Conservation (phyloP, 2,797 vertebrate species). For the Urophycis tenuis region DNA sequence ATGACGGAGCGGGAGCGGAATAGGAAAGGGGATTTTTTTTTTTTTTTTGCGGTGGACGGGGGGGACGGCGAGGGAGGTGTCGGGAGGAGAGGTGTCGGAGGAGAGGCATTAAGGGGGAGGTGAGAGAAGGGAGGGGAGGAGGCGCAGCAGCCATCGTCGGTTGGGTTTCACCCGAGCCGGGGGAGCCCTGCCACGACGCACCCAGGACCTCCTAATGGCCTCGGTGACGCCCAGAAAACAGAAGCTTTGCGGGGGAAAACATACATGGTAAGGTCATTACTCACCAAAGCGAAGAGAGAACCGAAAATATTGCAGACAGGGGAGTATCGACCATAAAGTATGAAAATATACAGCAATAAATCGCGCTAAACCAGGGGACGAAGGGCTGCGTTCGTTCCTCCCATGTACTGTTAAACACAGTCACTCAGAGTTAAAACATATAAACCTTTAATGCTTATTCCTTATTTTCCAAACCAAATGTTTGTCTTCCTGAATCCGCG, state of each 20-base stretch:
- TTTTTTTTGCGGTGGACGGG: conserved; percentile 12
- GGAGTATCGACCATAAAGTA: conserved; percentile 67
- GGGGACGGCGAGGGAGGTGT: conserved; percentile 20
- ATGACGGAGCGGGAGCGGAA: conserved; percentile 16
- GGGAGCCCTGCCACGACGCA: conserved; percentile 50
- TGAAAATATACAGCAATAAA: conserved; percentile 71
- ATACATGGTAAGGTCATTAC: conserved; percentile 67
- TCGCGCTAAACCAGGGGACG: conserved; percentile 59
- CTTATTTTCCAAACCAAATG: conserved; percentile 70
- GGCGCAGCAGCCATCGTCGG: conserved; percentile 23
- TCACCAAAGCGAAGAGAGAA: conserved; percentile 64
- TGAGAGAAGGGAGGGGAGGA: conserved; percentile 25
- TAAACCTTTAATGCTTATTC: conserved; percentile 69
- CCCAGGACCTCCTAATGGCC: conserved; percentile 51
- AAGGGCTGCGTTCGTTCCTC: conserved; percentile 67
- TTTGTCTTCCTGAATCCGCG: conserved; percentile 69
- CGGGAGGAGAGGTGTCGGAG: background rate
- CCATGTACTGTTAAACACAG: conserved; percentile 61
- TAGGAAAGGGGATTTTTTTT: conserved; percentile 9
- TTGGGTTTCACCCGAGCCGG: conserved; percentile 48
- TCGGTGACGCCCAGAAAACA: conserved; percentile 61
- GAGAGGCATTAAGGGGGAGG: conserved; percentile 22
- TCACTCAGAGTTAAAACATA: conserved; percentile 62
- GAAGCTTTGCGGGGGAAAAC: conserved; percentile 63
- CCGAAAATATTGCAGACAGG: conserved; percentile 66